Evolutionary conservation across 1,140 invertebrate genomes (phyloP).

Genomic region (Eufriesea mexicana): DNA sequence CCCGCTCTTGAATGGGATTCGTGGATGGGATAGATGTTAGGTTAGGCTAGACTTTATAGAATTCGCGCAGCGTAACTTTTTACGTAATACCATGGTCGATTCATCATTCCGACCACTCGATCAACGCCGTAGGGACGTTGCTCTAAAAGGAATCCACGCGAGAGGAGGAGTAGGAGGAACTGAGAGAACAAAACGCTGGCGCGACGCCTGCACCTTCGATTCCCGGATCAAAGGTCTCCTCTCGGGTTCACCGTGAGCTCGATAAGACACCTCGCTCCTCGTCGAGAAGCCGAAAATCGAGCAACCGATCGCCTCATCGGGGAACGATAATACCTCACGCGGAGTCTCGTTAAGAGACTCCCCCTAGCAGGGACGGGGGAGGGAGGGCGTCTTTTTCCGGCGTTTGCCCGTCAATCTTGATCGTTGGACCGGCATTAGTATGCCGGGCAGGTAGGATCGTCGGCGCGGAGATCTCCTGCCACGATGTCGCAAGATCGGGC

Average conservation of each 20-base stretch:
- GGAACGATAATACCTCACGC: neutral
- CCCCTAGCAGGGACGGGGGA: neutral
- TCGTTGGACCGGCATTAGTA: slow-evolving; percentile 25
- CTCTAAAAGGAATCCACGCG: slow-evolving; percentile 20
- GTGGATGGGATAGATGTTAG: slow-evolving; percentile 41
- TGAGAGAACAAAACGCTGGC: slow-evolving; percentile 18
- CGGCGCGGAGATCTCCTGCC: slow-evolving; percentile 8
- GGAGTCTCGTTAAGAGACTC: slow-evolving; percentile 9
- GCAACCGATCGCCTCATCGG: too few relatives aligned
- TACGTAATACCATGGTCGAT: slow-evolving; percentile 60
- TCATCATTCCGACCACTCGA: slow-evolving; percentile 66
- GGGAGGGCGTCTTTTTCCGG: neutral
- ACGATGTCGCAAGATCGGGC: slow-evolving; percentile 31
- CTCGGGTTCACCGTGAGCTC: too few relatives aligned
- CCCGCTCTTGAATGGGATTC: slow-evolving; percentile 51
- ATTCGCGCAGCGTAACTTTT: slow-evolving; percentile 49
- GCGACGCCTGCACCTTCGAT: neutral
- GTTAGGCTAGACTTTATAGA: slow-evolving; percentile 33
- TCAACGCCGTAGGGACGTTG: slow-evolving; percentile 54
- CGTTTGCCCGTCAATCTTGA: slow-evolving; percentile 36
- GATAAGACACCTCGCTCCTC: too few relatives aligned
- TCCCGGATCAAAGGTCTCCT: neutral
- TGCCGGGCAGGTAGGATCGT: slow-evolving; percentile 26
- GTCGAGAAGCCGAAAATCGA: neutral
- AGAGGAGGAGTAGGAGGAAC: neutral